These are phyloP conservation scores for Acholoe squamosa DNA, from an alignment of 2,888 invertebrate genomes.

Conservation along the genomic window DNA sequence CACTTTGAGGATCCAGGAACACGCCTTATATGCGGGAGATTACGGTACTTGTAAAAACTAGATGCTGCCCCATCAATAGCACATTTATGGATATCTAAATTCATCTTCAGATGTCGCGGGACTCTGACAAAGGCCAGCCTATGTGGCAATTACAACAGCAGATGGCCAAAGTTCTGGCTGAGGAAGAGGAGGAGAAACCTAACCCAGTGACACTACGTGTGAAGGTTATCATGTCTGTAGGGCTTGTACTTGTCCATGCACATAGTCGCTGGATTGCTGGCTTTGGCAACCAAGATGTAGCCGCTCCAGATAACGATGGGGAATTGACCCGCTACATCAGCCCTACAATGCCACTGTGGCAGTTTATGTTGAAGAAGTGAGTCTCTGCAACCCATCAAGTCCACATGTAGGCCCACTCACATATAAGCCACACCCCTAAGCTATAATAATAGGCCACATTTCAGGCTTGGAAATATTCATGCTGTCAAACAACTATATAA, in stretches of 20 bases:
- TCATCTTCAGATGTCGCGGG: conserved; percentile 83
- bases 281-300: not conserved
- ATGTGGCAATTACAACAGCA: conserved; percentile 84
- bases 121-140: conserved; percentile 82
- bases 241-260: conserved; percentile 93
- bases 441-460: too few relatives aligned
- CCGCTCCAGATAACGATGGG: conserved; percentile 16
- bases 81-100: too few relatives aligned
- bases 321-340: conserved; percentile 68
- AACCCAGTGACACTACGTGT: conserved; percentile 97
- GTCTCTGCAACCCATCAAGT: too few relatives aligned
- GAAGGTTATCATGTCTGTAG: conserved; percentile 96
- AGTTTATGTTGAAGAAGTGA: conserved; percentile 80
- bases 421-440: too few relatives aligned
- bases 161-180: conserved; percentile 82
- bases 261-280: conserved; percentile 85
- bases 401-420: too few relatives aligned
- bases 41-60: too few relatives aligned
- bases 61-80: too few relatives aligned
- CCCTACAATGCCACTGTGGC: conserved; percentile 78
- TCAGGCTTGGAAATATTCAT: too few relatives aligned
- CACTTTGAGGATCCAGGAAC: too few relatives aligned
- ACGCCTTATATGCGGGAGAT: too few relatives aligned
- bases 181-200: conserved; percentile 91
- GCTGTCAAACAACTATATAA: too few relatives aligned